Percentiles rank a stretch among this genome's conserved stretches.
These are phyloP conservation scores for Tinamus guttatus DNA, from an alignment of 2,113 vertebrate genomes.

Conservation along the genomic window DNA sequence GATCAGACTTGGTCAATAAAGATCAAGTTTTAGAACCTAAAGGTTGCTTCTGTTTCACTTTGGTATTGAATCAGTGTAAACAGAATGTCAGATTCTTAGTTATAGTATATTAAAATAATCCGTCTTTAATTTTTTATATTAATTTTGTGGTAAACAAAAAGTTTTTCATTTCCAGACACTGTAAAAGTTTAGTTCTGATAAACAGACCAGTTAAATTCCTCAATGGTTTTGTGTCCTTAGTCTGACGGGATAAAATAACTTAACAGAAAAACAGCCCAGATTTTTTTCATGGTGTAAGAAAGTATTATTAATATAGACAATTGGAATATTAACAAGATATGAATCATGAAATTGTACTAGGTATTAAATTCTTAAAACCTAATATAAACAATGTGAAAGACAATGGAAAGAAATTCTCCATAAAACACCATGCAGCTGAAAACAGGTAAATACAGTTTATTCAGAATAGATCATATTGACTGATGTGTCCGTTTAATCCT, in stretches of 20 bases:
- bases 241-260: neutral
- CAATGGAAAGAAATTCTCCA: neutral
- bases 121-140: neutral
- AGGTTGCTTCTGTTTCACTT: neutral
- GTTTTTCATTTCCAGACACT: neutral
- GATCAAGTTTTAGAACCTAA: neutral
- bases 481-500: neutral
- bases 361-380: neutral
- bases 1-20: neutral
- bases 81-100: neutral
- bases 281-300: neutral
- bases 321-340: neutral
- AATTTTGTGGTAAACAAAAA: neutral
- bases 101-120: neutral
- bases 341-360: neutral
- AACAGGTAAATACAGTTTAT: neutral
- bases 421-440: neutral
- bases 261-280: neutral
- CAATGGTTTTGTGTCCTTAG: neutral
- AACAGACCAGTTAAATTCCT: neutral
- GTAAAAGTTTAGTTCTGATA: neutral
- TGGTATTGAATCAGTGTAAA: accelerated
- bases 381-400: neutral
- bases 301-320: neutral
- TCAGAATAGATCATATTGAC: neutral